Evolutionary conservation across 2,888 invertebrate genomes (phyloP), one percentile per base, ranked within the genome.

Genomic region (Zaprionus bogoriensis): DNA sequence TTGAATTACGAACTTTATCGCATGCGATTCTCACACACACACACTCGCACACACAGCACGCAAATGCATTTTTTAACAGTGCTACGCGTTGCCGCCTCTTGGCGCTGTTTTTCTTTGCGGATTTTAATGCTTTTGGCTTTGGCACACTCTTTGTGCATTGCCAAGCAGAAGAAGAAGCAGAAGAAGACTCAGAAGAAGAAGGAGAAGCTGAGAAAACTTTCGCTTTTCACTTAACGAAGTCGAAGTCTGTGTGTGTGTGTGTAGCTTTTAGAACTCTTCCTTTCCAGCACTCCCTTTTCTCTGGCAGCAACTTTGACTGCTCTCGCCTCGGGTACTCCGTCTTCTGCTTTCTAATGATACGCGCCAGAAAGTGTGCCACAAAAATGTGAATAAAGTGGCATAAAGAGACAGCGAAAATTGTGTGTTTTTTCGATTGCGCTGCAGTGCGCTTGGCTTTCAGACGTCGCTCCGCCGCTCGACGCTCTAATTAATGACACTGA

Each of bases 1-100:
- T 80, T 74, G 75, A 77, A 81, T 80, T 84, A 74, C 53, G 65
- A 84, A 77, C 58, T 74, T 70, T 66, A 73, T 72, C 36, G 77
- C 84, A 73, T 73, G 67, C 81, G 59, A 58, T 64, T 76, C 41
- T 9, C 32, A 36, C 32, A 36, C 14, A 36, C 17, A 17, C 32
- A 28, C 27, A 28, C 10, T 10, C n/a, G 3, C n/a, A 28, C 27
- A 9, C 27, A 2, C 9, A n/a, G 10, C n/a, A 30, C 3, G n/a
- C n/a, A 12, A n/a, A 12, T 17, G 17, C 14, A 36, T 36, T 36
- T 36, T 36, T 36, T 36, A 36, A 4, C 32, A 32, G 32, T 7
- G 32, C 5, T 5, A 12, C 30, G 30, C 30, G 12, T 14, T 32
- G 14, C 6, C 19, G 44, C 50, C 41, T 47, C 39, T 30, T 45